Conservation (phyloP, 2,113 vertebrate species). For the Tauraco erythrolophus region DNA sequence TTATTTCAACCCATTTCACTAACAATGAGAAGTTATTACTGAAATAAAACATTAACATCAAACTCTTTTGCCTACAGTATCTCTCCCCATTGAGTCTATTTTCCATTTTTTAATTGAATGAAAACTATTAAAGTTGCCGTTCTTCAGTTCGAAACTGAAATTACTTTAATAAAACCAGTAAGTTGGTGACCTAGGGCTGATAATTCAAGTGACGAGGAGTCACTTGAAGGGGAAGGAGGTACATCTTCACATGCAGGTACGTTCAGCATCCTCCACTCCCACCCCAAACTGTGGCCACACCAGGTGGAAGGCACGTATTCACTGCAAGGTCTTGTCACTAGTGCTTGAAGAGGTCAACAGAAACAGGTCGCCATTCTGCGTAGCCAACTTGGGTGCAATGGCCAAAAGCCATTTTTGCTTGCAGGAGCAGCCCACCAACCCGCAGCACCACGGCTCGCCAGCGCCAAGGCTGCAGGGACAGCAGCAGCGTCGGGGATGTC, state of each 20-base stretch:
- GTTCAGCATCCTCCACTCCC: neutral
- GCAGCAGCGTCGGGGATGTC: neutral
- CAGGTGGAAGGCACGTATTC: accelerated
- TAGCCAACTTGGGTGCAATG: accelerated
- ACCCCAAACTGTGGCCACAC: accelerated
- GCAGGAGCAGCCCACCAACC: neutral
- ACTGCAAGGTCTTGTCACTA: neutral
- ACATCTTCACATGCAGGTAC: accelerated
- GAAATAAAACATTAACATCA: neutral
- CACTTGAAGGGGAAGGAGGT: neutral
- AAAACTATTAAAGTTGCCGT: neutral
- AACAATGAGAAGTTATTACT: neutral
- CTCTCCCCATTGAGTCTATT: neutral
- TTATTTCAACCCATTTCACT: neutral
- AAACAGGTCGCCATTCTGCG: neutral
- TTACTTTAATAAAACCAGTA: neutral
- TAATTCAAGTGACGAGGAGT: neutral
- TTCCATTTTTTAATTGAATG: neutral
- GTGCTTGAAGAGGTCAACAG: neutral
- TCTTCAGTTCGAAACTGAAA: neutral
- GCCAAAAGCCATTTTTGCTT: neutral
- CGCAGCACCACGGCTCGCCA: neutral
- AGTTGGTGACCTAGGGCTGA: neutral
- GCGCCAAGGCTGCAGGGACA: neutral
- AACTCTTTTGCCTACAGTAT: neutral